Evolutionary conservation across 1,140 invertebrate genomes (phyloP).

Genomic region (Seison nebaliae): DNA sequence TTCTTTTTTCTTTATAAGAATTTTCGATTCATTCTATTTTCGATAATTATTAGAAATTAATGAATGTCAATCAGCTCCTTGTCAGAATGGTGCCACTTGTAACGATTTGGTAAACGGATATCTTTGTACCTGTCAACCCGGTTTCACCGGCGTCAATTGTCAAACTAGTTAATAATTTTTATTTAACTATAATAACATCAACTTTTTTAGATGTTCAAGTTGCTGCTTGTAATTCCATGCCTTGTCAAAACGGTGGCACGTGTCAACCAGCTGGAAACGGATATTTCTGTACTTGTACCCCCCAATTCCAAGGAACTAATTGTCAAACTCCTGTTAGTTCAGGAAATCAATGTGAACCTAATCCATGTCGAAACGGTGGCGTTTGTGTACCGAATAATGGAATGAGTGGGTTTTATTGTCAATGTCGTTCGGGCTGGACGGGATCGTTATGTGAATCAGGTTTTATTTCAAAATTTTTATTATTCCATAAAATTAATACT

Average conservation of each 20-base stretch:
- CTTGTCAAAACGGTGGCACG: constrained; percentile 59
- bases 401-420: background rate
- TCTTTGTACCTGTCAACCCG: constrained; percentile 45
- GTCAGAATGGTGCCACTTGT: constrained; percentile 41
- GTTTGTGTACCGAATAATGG: constrained; percentile 27
- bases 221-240: constrained; percentile 75
- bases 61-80: constrained; percentile 35
- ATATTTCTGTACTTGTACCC: background rate
- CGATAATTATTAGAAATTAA: constrained; percentile 38
- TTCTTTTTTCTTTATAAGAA: background rate
- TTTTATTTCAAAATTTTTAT: too few relatives aligned
- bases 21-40: background rate
- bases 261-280: constrained; percentile 30
- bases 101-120: constrained; percentile 21
- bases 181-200: too few relatives aligned
- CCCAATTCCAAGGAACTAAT: background rate
- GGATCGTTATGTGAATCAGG: background rate
- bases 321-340: background rate
- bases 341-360: constrained; percentile 3
- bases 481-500: too few relatives aligned
- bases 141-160: constrained; percentile 64
- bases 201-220: constrained; percentile 32
- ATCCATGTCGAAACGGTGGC: constrained; percentile 38
- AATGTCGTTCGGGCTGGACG: constrained; percentile 4
- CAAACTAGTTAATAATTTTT: constrained; percentile 34